These are phyloP conservation scores for Conchocele bisecta DNA, from an alignment of 2,888 invertebrate genomes.

Conservation along the genomic window DNA sequence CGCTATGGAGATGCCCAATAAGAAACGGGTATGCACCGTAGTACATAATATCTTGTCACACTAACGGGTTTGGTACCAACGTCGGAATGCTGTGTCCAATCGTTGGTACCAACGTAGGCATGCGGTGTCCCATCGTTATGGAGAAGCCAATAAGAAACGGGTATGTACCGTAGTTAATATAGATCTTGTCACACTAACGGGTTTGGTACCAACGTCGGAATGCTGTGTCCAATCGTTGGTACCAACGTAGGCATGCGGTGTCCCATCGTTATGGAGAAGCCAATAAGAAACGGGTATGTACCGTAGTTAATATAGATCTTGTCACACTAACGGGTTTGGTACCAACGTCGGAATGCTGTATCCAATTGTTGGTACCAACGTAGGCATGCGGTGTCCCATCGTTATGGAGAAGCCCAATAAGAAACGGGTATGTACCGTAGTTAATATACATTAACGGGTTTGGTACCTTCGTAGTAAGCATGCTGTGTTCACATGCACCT, in stretches of 20 bases:
- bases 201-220: too few species aligned
- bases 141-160: slow-evolving; percentile 89
- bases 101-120: too few species aligned
- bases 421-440: neutral
- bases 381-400: slow-evolving; percentile 86
- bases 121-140: slow-evolving; percentile 96
- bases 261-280: slow-evolving; percentile 95
- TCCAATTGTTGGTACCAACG: slow-evolving; percentile 97
- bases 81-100: slow-evolving; percentile 98
- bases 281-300: slow-evolving; percentile 85
- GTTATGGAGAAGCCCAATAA: neutral
- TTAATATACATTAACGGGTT: slow-evolving; percentile 90
- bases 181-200: too few species aligned
- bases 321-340: slow-evolving; percentile 90
- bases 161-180: too few species aligned
- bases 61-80: slow-evolving; percentile 95
- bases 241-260: too few species aligned
- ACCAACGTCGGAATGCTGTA: slow-evolving; percentile 98
- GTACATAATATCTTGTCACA: too few species aligned
- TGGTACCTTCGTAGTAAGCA: slow-evolving; percentile 98
- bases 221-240: slow-evolving; percentile 93
- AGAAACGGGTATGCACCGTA: neutral
- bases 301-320: too few species aligned
- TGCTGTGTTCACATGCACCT: slow-evolving; percentile 90
- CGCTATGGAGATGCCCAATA: neutral